These are phyloP conservation scores for Pseudomyrmex concolor DNA, from an alignment of 1,140 invertebrate genomes.

Conservation along the genomic window DNA sequence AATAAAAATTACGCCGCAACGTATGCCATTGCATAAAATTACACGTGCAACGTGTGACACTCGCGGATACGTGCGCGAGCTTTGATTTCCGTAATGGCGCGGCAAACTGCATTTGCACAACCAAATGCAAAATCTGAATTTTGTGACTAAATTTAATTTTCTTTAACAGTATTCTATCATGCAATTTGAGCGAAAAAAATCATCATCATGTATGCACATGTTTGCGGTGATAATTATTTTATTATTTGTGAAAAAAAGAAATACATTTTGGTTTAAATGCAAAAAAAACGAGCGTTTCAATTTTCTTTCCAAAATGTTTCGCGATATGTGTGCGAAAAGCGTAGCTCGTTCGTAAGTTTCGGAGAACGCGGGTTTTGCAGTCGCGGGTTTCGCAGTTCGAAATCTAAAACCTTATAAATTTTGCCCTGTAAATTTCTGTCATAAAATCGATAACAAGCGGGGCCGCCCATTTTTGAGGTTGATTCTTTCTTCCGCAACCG, in stretches of 20 bases:
- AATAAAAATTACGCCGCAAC: conserved; percentile 28
- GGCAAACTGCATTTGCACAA: conserved; percentile 22
- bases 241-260: too few species aligned
- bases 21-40: conserved; percentile 36
- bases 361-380: background rate
- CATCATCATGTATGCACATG: too few species aligned
- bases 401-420: conserved; percentile 2
- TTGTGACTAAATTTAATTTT: conserved; percentile 10
- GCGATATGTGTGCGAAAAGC: background rate
- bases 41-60: conserved; percentile 6
- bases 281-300: background rate
- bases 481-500: conserved; percentile 8
- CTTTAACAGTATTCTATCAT: background rate
- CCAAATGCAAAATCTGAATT: conserved; percentile 19
- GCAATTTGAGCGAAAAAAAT: background rate
- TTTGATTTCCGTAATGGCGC: conserved; percentile 32
- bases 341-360: background rate
- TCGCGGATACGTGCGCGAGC: background rate
- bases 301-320: background rate
- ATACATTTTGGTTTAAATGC: too few species aligned
- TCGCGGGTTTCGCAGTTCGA: background rate
- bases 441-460: conserved; percentile 22
- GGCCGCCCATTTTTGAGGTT: conserved; percentile 15
- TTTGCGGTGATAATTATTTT: too few species aligned
- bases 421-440: conserved; percentile 16